phyloP scores from a whole-genome alignment of 2,797 vertebrate genomes.

The Phalanger gymnotis region DNA sequence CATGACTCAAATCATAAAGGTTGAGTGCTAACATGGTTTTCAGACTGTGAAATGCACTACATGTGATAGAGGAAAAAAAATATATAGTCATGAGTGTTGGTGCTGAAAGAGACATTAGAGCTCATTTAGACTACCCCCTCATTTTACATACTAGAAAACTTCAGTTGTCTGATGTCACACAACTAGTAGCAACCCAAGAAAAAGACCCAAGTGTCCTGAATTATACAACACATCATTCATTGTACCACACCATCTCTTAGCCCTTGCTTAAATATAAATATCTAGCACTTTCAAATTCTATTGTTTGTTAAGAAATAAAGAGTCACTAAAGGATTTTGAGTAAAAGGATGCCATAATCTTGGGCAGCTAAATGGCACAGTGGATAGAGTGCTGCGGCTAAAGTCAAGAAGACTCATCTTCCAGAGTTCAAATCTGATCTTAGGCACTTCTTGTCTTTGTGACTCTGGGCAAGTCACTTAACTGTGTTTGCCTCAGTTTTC shows the following conservation, averaged over 20 bases:
- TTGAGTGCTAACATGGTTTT: background rate
- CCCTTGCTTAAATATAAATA: background rate
- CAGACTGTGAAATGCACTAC: background rate
- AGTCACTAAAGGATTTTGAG: background rate
- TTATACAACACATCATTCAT: background rate
- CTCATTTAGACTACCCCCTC: background rate
- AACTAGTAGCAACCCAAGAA: background rate
- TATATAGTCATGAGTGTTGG: conserved; percentile 5
- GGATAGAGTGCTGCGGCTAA: background rate
- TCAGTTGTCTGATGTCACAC: background rate
- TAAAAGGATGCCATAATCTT: background rate
- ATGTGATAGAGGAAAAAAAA: background rate
- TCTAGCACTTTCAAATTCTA: conserved; percentile 13
- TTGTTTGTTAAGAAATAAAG: background rate
- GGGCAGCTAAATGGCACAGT: background rate
- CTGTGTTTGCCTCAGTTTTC: background rate
- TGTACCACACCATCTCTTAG: background rate
- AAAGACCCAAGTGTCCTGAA: background rate
- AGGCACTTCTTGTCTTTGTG: background rate
- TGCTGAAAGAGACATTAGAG: background rate
- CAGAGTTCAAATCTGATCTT: background rate
- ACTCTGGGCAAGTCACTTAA: background rate
- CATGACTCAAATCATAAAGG: background rate
- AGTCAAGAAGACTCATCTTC: background rate
- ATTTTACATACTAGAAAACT: background rate